Conservation (phyloP, 2,797 vertebrate species). For the Lacerta agilis region DNA sequence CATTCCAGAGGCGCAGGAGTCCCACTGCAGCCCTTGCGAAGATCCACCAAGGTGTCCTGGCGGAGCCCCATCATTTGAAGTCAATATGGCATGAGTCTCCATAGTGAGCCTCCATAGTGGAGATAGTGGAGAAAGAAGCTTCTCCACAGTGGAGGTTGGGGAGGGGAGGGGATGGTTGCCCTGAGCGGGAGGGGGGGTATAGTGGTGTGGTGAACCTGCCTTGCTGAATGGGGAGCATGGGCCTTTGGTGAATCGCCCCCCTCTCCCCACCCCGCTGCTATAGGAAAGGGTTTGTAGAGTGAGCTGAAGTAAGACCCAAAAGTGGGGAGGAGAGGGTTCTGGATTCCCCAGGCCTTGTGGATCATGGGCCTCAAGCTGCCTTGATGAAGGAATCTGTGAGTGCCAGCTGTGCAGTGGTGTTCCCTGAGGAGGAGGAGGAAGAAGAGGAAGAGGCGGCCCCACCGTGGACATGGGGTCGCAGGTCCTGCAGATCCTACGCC, state of each 20-base stretch:
- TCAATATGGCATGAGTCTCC: constrained; percentile 7
- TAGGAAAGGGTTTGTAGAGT: neutral
- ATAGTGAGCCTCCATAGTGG: no score
- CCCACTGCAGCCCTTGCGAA: neutral
- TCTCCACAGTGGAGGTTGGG: neutral
- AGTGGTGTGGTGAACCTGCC: neutral
- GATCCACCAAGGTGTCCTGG: neutral
- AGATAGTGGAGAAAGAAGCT: neutral
- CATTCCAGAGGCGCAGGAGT: neutral
- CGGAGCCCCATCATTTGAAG: neutral
- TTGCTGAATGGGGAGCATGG: neutral
- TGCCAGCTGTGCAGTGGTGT: constrained; percentile 23
- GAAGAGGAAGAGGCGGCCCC: constrained; percentile 57
- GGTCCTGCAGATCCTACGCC: constrained; percentile 90
- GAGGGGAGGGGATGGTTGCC: neutral
- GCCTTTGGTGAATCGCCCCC: neutral
- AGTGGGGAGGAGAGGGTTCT: neutral
- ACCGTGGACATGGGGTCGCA: constrained; percentile 87
- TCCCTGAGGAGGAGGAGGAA: constrained; percentile 45
- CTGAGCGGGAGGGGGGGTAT: no score
- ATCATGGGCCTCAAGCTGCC: constrained; percentile 43
- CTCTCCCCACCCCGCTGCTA: neutral
- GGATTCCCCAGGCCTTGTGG: neutral
- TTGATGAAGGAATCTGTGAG: constrained; percentile 37
- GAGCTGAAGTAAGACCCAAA: neutral